phyloP scores from a whole-genome alignment of 1,140 invertebrate species.

The Reticulitermes speratus region DNA sequence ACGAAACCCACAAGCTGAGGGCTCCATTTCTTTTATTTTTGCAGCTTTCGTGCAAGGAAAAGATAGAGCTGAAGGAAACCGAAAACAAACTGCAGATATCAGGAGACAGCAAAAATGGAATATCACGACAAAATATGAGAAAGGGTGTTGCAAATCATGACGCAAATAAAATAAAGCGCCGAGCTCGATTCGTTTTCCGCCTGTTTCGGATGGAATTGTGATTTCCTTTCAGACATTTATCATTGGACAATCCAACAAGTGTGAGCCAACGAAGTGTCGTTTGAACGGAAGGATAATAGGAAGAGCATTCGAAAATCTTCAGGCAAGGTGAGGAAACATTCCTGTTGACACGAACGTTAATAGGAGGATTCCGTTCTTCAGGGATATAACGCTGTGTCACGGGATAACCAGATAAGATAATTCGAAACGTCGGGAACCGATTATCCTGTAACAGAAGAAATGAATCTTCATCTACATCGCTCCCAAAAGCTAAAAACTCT shows the following conservation, averaged over 20 bases:
- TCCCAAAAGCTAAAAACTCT: no score
- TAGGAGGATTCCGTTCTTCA: no score
- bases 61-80: not conserved
- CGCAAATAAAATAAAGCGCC: not conserved
- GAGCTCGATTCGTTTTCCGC: not conserved
- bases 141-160: not conserved
- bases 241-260: not conserved
- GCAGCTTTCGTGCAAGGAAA: not conserved
- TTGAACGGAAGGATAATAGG: no score
- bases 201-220: not conserved
- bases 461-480: no score
- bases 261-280: not conserved
- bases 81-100: not conserved
- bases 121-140: not conserved
- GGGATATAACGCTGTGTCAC: no score
- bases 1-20: not conserved
- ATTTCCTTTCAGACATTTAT: not conserved
- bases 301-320: not conserved
- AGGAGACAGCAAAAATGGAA: constrained; percentile 11
- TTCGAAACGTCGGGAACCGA: no score
- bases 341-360: no score
- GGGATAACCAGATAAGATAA: no score
- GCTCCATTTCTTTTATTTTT: constrained; percentile 5
- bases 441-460: no score
- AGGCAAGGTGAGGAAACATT: no score